Evolutionary conservation across 2,797 vertebrate species (phyloP).

Genomic region (Anisognathus igniventris): DNA sequence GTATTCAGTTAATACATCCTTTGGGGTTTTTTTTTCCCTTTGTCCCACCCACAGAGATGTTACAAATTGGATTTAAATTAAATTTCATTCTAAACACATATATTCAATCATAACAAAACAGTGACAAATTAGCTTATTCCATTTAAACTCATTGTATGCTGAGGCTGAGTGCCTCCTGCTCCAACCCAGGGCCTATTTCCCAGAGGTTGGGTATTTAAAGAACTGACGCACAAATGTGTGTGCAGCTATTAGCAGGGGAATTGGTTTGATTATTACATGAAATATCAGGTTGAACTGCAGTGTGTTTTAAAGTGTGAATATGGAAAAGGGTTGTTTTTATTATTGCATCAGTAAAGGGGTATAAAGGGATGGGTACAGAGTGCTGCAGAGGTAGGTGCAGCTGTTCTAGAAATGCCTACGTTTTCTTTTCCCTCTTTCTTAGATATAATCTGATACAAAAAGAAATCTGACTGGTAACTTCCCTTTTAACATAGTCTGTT

Average conservation of each 20-base stretch:
- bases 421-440: not conserved
- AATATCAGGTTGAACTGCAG: not conserved
- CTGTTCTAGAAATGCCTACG: not conserved
- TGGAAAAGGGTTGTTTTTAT: not conserved
- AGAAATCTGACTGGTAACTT: not conserved
- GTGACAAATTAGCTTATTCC: slow-evolving; percentile 65
- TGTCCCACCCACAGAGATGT: slow-evolving; percentile 66
- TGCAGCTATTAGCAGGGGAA: slow-evolving; percentile 20
- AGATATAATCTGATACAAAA: not conserved
- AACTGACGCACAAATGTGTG: not conserved
- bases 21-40: slow-evolving; percentile 27
- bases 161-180: slow-evolving; percentile 11
- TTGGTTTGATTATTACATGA: slow-evolving; percentile 35
- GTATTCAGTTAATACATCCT: slow-evolving; percentile 40
- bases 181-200: slow-evolving; percentile 17
- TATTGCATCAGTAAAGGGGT: not conserved
- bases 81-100: slow-evolving; percentile 70
- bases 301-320: not conserved
- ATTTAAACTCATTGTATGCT: slow-evolving; percentile 53
- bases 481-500: not conserved
- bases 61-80: slow-evolving; percentile 75
- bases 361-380: not conserved
- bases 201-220: slow-evolving; percentile 39
- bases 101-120: slow-evolving; percentile 67
- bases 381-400: not conserved